Evolutionary conservation across 2,797 vertebrate genomes (phyloP).

Genomic region (Bovichtus variegatus): DNA sequence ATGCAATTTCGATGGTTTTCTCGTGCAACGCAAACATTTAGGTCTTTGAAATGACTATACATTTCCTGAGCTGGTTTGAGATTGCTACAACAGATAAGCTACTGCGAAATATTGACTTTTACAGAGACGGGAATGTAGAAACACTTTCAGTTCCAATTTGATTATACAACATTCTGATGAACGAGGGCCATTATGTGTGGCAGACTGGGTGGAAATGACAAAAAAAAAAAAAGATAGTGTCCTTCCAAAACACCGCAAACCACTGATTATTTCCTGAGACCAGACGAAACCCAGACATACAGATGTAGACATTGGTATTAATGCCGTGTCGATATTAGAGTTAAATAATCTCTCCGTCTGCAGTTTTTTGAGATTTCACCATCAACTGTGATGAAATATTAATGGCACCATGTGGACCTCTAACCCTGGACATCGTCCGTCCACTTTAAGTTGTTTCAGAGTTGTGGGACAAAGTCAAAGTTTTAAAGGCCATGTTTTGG

Average conservation of each 20-base stretch:
- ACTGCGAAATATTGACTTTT: conserved; percentile 34
- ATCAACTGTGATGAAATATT: conserved; percentile 72
- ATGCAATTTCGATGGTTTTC: neutral
- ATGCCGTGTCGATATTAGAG: conserved; percentile 36
- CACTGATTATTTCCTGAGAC: conserved; percentile 24
- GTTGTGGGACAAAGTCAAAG: neutral
- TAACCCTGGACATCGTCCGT: conserved; percentile 10
- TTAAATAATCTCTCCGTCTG: conserved; percentile 44
- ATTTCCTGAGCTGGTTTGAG: conserved; percentile 14
- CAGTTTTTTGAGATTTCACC: conserved; percentile 68
- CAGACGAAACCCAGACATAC: neutral
- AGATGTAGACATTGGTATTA: conserved; percentile 45
- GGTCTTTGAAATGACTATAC: conserved; percentile 11
- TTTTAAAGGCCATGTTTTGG: neutral
- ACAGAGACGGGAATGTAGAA: conserved; percentile 14
- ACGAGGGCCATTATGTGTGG: conserved; percentile 42
- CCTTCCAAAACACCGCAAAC: conserved; percentile 18
- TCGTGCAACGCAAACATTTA: conserved; percentile 11
- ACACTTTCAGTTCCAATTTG: conserved; percentile 37
- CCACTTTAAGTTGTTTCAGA: neutral
- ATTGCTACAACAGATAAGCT: conserved; percentile 17
- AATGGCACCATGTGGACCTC: conserved; percentile 32
- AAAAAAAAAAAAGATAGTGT: conserved; percentile 15
- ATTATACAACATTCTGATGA: conserved; percentile 32
- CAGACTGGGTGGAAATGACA: conserved; percentile 32